These are phyloP conservation scores for Cardiocondyla obscurior DNA, from an alignment of 1,140 invertebrate genomes.

Conservation along the genomic window DNA sequence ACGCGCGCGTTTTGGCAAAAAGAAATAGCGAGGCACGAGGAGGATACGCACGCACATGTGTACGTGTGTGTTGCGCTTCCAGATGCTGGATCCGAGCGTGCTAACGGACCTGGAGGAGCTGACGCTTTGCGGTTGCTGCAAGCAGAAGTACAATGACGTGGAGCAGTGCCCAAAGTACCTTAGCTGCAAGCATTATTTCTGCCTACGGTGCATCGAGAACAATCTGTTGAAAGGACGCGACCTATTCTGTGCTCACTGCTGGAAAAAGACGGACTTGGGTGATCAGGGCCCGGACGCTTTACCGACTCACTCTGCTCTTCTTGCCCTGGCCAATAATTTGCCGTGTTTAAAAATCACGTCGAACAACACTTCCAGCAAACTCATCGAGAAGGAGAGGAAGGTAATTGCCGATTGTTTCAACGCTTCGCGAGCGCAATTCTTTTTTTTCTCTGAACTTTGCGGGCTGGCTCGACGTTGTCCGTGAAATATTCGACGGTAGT, in stretches of 20 bases:
- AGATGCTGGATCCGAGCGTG: conserved; percentile 84
- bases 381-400: conserved; percentile 84
- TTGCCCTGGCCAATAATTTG: conserved; percentile 87
- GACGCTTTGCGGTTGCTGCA: conserved; percentile 88
- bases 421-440: background rate
- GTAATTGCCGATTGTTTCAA: conserved; percentile 73
- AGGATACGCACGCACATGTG: background rate
- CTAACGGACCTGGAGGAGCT: conserved; percentile 88
- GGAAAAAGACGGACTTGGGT: conserved; percentile 87
- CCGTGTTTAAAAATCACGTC: conserved; percentile 84
- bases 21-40: background rate
- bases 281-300: conserved; percentile 86
- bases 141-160: conserved; percentile 88
- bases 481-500: background rate
- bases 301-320: conserved; percentile 87
- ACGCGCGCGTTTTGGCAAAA: background rate
- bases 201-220: conserved; percentile 88
- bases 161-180: conserved; percentile 89
- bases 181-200: conserved; percentile 90
- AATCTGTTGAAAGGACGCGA: conserved; percentile 87
- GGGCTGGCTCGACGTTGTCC: background rate
- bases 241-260: conserved; percentile 88
- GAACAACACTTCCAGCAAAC: conserved; percentile 79
- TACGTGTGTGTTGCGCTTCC: conserved; percentile 54
- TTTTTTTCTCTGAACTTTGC: background rate